Evolutionary conservation across 2,113 vertebrate genomes (phyloP), one percentile per base, ranked within the genome.

Genomic region (Pterocles orientalis): DNA sequence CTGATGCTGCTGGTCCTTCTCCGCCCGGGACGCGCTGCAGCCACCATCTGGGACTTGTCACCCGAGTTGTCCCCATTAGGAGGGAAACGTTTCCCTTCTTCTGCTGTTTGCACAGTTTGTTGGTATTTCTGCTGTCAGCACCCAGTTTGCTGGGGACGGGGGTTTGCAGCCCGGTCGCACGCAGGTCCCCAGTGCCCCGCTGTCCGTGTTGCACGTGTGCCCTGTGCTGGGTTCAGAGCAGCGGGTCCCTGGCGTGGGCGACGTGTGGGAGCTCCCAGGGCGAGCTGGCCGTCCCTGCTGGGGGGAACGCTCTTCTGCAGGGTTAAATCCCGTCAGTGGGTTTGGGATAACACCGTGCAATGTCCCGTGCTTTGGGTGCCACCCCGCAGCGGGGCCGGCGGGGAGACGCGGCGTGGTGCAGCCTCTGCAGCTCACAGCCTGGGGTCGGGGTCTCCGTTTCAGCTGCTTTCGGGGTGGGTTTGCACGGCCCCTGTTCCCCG

Each of bases 361-460:
- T 18, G 3, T 1, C n/a, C 19, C 6, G 25, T 56, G 61, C 72
- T 57, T 23, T 41, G 41, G 41, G 41, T 14, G 47, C 21, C 18
- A 2, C 29, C 77, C n/a, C 14, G 43, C 65, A 54, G 70, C 64
- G 43, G 66, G 87, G 83, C 43, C 60, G 11, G 2, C 1, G 1
- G 70, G 41, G 14, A 47, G 39, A 6, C 4, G 7, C 1, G 1
- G 24, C 3, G 0, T 3, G 1, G 0, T 26, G n/a, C 36, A 26
- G 68, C n/a, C 21, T 34, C 60, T 21, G 15, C 51, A 11, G 36
- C 2, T 2, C 2, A 0, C 28, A 72, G 58, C 60, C 23, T 18
- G 39, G 41, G 41, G 41, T 41, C 41, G 41, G 8, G 12, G 2
- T 19, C 77, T 82, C 48, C 20, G 3, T 29, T 50, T 34, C 13